Conservation (phyloP, 2,797 vertebrate genomes). For the Coendou prehensilis region DNA sequence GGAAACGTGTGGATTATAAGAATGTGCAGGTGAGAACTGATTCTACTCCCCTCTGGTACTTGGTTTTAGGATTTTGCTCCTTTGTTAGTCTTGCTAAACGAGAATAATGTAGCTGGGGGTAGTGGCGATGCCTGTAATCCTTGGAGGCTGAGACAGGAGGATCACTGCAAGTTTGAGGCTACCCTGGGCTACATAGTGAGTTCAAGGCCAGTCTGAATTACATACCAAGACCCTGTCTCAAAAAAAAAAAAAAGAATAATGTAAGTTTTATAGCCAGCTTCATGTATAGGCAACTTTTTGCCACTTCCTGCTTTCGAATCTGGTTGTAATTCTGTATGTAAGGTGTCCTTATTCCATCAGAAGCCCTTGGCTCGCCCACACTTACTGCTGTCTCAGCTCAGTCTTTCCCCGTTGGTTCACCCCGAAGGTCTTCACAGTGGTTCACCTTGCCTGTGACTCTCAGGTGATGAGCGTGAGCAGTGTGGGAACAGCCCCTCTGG, state of each 20-base stretch:
- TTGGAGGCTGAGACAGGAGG: background rate
- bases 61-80: constrained; percentile 46
- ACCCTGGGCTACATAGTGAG: background rate
- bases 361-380: background rate
- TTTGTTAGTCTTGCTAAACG: constrained; percentile 17
- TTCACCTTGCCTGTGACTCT: background rate
- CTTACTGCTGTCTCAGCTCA: constrained; percentile 24
- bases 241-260: background rate
- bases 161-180: background rate
- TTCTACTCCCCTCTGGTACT: constrained; percentile 44
- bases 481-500: background rate
- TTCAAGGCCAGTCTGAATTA: background rate
- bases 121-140: background rate
- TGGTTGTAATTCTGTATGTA: background rate
- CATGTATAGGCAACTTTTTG: constrained; percentile 41
- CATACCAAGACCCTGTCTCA: background rate
- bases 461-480: background rate
- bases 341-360: background rate
- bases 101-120: background rate
- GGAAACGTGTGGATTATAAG: constrained; percentile 93
- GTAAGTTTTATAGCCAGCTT: constrained; percentile 31
- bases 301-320: constrained; percentile 10
- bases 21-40: constrained; percentile 94
- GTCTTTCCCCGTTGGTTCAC: background rate
- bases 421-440: background rate